Evolutionary conservation across 1,140 invertebrate genomes (phyloP).

Genomic region (Palaemon carinicauda): DNA sequence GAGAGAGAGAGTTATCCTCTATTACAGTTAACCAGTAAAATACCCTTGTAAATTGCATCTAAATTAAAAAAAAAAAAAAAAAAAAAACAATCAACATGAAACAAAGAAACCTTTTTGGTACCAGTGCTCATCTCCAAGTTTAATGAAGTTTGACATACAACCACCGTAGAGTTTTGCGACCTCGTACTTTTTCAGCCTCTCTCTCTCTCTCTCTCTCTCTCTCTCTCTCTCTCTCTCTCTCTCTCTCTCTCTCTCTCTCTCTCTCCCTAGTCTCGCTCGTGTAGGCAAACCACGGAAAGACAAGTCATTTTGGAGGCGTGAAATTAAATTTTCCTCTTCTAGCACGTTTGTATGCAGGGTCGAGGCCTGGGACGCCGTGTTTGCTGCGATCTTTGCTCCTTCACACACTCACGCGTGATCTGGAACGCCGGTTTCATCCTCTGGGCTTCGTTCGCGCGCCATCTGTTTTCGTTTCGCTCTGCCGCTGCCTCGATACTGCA

Average conservation of each 20-base stretch:
- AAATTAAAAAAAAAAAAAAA: no score
- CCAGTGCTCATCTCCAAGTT: no score
- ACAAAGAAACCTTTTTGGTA: no score
- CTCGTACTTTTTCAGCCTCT: no score
- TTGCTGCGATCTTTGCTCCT: constrained; percentile 30
- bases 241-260: no score
- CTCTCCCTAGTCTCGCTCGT: background rate
- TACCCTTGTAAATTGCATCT: no score
- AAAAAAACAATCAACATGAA: no score
- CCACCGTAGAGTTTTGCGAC: no score
- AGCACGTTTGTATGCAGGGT: constrained; percentile 13
- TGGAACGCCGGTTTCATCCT: background rate
- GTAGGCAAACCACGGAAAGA: constrained; percentile 30
- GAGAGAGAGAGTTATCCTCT: no score
- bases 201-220: background rate
- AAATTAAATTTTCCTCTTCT: constrained; percentile 29
- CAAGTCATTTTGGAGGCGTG: constrained; percentile 34
- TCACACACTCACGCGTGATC: background rate
- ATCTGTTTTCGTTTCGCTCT: background rate
- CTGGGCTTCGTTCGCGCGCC: background rate
- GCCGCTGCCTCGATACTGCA: no score
- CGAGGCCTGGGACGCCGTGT: background rate
- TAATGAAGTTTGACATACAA: no score
- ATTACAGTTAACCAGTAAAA: no score
- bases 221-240: background rate